Percentiles rank a stretch among this genome's conserved stretches.
Evolutionary conservation across 2,113 vertebrate species (phyloP).

Genomic region (Numenius arquata): DNA sequence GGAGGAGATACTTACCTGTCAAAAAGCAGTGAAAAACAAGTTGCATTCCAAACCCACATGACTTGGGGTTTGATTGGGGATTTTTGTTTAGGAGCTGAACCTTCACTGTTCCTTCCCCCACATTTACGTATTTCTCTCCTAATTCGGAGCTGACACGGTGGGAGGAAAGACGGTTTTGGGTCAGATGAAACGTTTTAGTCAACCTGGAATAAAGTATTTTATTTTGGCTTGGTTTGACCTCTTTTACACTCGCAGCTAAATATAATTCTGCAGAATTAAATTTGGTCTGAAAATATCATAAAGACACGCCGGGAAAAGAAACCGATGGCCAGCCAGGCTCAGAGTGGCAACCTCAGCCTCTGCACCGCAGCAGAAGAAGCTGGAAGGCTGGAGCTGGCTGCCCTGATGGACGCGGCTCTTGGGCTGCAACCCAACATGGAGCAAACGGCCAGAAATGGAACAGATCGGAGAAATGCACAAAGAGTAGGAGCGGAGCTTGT

Average conservation of each 20-base stretch:
- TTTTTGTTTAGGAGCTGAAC: neutral
- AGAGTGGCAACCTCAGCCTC: neutral
- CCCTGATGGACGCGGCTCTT: accelerated
- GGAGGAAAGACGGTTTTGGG: neutral
- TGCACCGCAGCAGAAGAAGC: neutral
- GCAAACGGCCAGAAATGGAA: neutral
- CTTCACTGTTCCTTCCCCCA: neutral
- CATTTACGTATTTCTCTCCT: neutral
- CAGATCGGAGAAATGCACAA: neutral
- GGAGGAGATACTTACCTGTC: neutral
- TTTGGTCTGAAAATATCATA: neutral
- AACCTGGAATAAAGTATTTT: neutral
- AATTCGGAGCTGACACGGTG: neutral
- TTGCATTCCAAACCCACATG: neutral
- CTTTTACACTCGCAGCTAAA: slow-evolving; percentile 7
- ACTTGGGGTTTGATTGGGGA: neutral
- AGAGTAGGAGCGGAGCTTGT: neutral
- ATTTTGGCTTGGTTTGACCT: neutral
- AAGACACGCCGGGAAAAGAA: neutral
- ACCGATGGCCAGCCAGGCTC: neutral
- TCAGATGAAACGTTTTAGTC: neutral
- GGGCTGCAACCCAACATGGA: neutral
- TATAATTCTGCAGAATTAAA: neutral
- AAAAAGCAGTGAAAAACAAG: neutral
- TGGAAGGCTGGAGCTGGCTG: neutral